Base-by-base conservation (phyloP, 1,140 invertebrate genomes). In the Bombus waltoni region DNA sequence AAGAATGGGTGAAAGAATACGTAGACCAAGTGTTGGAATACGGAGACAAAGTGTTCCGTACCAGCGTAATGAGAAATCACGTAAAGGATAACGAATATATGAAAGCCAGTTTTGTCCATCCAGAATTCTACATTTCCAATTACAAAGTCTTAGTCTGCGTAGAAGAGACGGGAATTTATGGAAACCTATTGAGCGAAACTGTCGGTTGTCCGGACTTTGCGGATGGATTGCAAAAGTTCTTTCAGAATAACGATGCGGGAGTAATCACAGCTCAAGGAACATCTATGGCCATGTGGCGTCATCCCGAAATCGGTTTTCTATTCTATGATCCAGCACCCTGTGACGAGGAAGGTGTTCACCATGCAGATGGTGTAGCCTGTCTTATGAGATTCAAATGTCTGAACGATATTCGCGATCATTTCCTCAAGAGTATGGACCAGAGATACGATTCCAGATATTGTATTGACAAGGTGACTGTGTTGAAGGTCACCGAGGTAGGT, bases 61-160 rank as follows among this genome's bases (percentile, higher is more conserved):
- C 82, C 1, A 94, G 93, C 75, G 72, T 83, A 22, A 73, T 68
- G 18, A 87, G 84, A 28, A 90, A 89, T 32, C 87, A 83, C 0
- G 28, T 92, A 3, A 88, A 88, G 5, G 89, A 88, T 0, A 87
- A 88, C n/a, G 72, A 84, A 2, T 94, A 93, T 66, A 88, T 94
- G 89, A 92, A 78, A 10, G 74, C 91, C 5, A 87, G 38, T 9
- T 59, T 92, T 35, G 83, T 94, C 2, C 77, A 89, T 66, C 88
- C 93, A 0, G 93, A 94, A 76, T 94, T 94, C 80, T 93, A 92
- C 44, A 80, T 94, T 22, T 89, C 90, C 1, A 90, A 92, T 62
- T 94, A 93, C 62, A 94, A 94, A 53, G 85, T 92, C 6, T 9
- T 86, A 15, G 85, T 93, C 0, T 90, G 86, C 44, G 84, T 84